phyloP scores from a whole-genome alignment of 2,113 vertebrate genomes.

The Caracal caracal region DNA sequence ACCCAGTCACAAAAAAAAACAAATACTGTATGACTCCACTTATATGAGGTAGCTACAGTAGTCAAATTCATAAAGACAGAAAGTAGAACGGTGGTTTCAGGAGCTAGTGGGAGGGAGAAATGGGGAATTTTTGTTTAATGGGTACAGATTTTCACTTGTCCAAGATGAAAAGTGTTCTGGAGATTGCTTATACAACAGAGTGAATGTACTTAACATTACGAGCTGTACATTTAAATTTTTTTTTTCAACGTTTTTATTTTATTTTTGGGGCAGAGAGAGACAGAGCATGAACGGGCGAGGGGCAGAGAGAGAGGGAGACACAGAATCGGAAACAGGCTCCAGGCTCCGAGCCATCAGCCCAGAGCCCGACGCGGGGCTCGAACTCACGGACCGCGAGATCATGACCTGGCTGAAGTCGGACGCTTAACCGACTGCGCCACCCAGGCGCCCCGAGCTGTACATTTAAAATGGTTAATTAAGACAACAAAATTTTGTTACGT shows the following conservation, averaged over 20 bases:
- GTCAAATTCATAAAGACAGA: not conserved
- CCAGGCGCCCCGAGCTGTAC: not conserved
- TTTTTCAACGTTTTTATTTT: no score
- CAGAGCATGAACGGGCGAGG: no score
- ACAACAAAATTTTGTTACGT: not conserved
- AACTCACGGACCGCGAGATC: no score
- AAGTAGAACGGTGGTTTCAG: not conserved
- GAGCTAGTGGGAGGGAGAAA: not conserved
- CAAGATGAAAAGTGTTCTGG: not conserved
- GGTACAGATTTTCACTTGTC: not conserved
- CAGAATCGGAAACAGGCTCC: no score
- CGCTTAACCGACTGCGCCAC: no score
- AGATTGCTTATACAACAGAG: not conserved
- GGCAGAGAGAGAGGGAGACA: no score
- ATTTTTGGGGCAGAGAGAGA: no score
- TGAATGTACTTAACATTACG: not conserved
- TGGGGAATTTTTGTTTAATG: not conserved
- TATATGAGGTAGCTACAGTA: not conserved
- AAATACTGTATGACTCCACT: not conserved
- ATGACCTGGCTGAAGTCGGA: no score
- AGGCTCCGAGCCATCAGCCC: no score
- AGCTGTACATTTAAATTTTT: not conserved
- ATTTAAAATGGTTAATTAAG: not conserved
- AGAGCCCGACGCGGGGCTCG: no score
- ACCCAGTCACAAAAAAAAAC: constrained; percentile 10